phyloP scores from a whole-genome alignment of 2,797 vertebrate species.

The Catharus ustulatus region DNA sequence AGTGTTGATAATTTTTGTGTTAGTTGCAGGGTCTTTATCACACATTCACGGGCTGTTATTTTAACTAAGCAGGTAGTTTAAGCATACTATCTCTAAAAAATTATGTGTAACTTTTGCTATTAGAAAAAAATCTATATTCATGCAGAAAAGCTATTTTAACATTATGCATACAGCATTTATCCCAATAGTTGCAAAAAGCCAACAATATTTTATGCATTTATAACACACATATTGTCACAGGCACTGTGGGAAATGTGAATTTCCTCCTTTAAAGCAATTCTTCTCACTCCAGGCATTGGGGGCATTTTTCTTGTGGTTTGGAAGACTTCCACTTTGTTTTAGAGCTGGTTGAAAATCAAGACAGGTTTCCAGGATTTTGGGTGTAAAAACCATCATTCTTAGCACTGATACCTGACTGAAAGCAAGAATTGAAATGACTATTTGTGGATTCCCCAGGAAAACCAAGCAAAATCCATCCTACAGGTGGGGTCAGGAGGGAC shows the following conservation, averaged over 20 bases:
- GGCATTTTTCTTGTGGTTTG: background rate
- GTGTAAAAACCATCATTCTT: background rate
- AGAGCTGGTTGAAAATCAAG: background rate
- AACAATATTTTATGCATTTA: no score
- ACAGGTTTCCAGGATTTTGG: background rate
- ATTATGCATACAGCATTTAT: no score
- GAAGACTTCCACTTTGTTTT: background rate
- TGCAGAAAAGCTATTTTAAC: no score
- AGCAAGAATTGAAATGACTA: background rate
- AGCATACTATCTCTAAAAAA: no score
- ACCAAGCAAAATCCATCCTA: accelerated
- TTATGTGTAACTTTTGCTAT: no score
- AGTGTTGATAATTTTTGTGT: no score
- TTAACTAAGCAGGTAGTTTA: no score
- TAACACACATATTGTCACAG: background rate
- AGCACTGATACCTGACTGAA: background rate
- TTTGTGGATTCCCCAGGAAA: background rate
- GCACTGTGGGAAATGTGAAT: background rate
- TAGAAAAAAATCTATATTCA: no score
- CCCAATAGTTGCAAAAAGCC: no score
- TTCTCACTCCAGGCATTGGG: background rate
- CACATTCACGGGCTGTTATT: no score
- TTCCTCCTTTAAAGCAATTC: background rate
- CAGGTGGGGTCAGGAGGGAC: background rate
- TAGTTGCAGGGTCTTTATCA: no score